A percentile compares a stretch with the other conserved stretches of the same genome.
Conservation (phyloP, 1,140 invertebrate species). For the Eumeta japonica region DNA sequence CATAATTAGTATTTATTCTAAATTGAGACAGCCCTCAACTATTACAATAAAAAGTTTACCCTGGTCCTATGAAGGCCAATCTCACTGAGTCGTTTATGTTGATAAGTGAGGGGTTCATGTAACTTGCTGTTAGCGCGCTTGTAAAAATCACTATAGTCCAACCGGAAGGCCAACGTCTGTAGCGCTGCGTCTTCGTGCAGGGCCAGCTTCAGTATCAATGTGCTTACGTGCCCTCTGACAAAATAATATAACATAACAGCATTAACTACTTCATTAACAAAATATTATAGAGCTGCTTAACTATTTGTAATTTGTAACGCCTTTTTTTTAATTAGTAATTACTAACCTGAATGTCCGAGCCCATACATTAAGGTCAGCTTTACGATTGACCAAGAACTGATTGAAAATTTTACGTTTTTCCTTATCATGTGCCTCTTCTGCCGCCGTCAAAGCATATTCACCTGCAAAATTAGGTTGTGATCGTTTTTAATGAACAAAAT, state of each 20-base stretch:
- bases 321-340: slow-evolving; percentile 1
- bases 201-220: slow-evolving; percentile 77
- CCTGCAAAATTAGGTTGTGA: slow-evolving; percentile 55
- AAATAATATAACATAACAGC: slow-evolving; percentile 12
- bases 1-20: no score
- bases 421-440: slow-evolving; percentile 59
- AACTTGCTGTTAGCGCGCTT: slow-evolving; percentile 75
- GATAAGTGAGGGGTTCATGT: slow-evolving; percentile 72
- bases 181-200: slow-evolving; percentile 75
- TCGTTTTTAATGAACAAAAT: slow-evolving; percentile 68
- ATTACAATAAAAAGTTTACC: no score
- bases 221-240: slow-evolving; percentile 71
- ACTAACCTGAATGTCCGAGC: slow-evolving; percentile 63
- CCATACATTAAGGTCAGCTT: slow-evolving; percentile 65
- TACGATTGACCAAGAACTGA: slow-evolving; percentile 62
- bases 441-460: slow-evolving; percentile 59
- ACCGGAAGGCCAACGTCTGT: slow-evolving; percentile 82
- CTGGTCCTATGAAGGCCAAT: slow-evolving; percentile 39
- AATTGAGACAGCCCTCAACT: no score
- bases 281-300: neutral
- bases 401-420: slow-evolving; percentile 63
- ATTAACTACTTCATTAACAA: slow-evolving; percentile 7
- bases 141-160: slow-evolving; percentile 92
- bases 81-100: slow-evolving; percentile 66
- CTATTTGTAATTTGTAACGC: no score